Conservation (phyloP, 1,140 invertebrate species). For the Myzus persicae region DNA sequence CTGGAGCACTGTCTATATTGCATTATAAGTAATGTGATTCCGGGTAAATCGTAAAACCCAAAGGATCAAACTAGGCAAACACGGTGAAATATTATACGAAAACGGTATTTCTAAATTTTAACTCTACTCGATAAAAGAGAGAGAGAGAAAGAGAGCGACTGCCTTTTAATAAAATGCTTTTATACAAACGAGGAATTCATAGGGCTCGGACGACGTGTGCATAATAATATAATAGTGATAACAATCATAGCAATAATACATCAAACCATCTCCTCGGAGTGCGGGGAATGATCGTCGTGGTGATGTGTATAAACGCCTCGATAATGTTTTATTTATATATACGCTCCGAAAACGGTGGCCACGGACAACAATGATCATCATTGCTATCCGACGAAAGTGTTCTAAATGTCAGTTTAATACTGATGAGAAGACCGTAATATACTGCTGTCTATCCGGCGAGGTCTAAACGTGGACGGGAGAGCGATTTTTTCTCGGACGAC, state of each 20-base stretch:
- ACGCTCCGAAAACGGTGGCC: neutral
- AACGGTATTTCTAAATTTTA: neutral
- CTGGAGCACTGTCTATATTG: neutral
- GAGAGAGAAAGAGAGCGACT: neutral
- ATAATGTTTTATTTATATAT: slow-evolving; percentile 46
- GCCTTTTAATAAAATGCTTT: neutral
- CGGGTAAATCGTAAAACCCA: neutral
- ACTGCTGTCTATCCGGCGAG: neutral
- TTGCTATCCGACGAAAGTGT: neutral
- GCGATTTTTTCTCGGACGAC: neutral
- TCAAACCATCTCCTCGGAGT: neutral
- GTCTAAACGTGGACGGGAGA: neutral
- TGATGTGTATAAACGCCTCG: no score
- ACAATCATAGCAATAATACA: no score
- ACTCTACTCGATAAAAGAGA: neutral
- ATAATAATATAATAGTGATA: neutral
- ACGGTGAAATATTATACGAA: neutral
- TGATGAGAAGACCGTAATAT: slow-evolving; percentile 24
- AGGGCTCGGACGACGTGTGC: neutral
- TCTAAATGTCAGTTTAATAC: slow-evolving; percentile 36
- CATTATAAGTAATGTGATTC: neutral
- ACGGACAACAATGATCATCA: neutral
- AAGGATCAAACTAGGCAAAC: neutral
- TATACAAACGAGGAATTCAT: neutral
- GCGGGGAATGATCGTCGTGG: neutral